These are phyloP conservation scores for Natator depressus DNA, from an alignment of 2,113 vertebrate genomes.

Conservation along the genomic window DNA sequence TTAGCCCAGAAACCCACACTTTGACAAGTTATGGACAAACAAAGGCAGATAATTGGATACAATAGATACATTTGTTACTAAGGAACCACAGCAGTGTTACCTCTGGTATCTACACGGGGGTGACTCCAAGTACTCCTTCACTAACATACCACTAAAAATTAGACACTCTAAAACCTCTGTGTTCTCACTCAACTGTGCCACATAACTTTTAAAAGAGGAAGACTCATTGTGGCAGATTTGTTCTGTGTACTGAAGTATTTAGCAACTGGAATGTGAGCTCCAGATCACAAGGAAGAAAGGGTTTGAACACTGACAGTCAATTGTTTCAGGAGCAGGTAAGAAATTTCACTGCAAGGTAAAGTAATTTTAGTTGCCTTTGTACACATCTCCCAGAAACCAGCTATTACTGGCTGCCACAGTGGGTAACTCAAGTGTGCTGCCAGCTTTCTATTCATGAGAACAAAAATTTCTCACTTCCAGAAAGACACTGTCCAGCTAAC, in stretches of 20 bases:
- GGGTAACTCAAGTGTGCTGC: not conserved
- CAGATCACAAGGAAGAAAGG: not conserved
- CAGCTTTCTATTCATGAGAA: not conserved
- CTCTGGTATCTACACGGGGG: rapidly evolving
- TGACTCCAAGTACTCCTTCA: rapidly evolving
- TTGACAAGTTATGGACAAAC: rapidly evolving
- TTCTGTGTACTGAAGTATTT: rapidly evolving
- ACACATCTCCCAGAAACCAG: not conserved
- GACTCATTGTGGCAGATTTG: not conserved
- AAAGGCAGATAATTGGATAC: rapidly evolving
- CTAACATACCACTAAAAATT: not conserved
- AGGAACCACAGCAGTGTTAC: rapidly evolving
- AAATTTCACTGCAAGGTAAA: not conserved
- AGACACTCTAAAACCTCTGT: not conserved
- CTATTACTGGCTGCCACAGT: not conserved
- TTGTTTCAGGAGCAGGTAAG: not conserved
- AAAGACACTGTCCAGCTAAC: not conserved
- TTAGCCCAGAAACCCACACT: not conserved
- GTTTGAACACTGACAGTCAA: not conserved
- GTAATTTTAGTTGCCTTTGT: not conserved
- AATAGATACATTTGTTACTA: not conserved
- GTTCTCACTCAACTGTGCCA: not conserved
- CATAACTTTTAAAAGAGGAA: not conserved
- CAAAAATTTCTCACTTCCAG: not conserved
- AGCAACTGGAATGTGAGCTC: not conserved